Evolutionary conservation across 2,888 invertebrate genomes (phyloP), one percentile per base, ranked within the genome.

Genomic region (Sphinx pinastri): DNA sequence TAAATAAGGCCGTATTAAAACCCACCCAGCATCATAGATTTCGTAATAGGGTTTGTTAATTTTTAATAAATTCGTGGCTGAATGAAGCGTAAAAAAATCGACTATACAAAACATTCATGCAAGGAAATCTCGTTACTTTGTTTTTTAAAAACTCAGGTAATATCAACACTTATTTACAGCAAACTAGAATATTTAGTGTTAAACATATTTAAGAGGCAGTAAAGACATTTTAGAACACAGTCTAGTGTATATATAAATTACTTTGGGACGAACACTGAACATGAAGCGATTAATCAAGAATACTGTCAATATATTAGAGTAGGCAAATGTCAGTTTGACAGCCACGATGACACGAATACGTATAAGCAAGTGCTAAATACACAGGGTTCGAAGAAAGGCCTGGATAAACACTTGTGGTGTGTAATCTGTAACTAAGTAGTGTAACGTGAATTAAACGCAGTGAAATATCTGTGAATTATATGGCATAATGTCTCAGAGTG

Each of bases 61-160:
- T 57, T 25, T 25, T 63, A 2, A 13, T 19, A 12, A 47, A 60
- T 8, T 60, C 31, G 19, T 49, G 16, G 16, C 19, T 5, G 19
- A 47, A 52, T 60, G 10, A 47, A 59, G 16, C 38, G 49, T 59
- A 60, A 79, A 76, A 77, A 81, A 76, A 76, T 74, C 76, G 69
- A 70, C 76, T 81, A 16, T 54, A 82, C 81, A 82, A 88, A 79
- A 90, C 87, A 90, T 91, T 91, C 93, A 93, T 93, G 93, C 93
- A 92, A 92, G 92, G 90, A 93, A 94, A 94, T 94, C 93, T 94
- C 93, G 93, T 94, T 93, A 92, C 87, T 87, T 87, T 84, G 88
- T 52, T 16, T 67, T 67, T 11, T 0, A 57, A 25, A 38, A 38
- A 5, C 4, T 8, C 38, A 38, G 3, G n/a, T 19, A 19, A 52